phyloP scores from a whole-genome alignment of 2,797 vertebrate genomes.

The Odontamblyopus lacepedii region DNA sequence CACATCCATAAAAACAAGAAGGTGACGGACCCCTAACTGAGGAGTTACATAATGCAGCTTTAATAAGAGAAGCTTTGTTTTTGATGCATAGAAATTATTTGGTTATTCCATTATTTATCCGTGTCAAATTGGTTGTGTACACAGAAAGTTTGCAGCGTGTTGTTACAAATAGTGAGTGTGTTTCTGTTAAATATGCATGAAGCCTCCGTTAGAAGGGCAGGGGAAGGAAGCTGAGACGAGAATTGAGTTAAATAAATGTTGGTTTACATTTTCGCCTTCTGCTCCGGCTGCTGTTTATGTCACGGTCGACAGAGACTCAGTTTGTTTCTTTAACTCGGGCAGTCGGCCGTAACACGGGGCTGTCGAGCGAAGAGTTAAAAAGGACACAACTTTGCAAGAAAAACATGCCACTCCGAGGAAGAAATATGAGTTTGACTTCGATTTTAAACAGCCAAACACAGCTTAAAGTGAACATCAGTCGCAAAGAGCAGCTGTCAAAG shows the following conservation, averaged over 20 bases:
- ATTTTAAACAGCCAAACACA: neutral
- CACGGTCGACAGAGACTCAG: neutral
- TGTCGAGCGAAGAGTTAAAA: slow-evolving; percentile 20
- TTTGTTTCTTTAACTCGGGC: neutral
- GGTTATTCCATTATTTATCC: neutral
- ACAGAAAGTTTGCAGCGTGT: slow-evolving; percentile 5
- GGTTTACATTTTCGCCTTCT: slow-evolving; percentile 33
- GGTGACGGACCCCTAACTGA: too few relatives aligned
- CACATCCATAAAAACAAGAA: too few relatives aligned
- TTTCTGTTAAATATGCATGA: slow-evolving; percentile 50
- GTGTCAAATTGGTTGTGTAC: neutral
- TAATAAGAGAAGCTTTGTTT: too few relatives aligned
- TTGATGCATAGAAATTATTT: too few relatives aligned
- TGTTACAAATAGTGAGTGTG: slow-evolving; percentile 37
- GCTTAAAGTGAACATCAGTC: neutral
- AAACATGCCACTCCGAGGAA: slow-evolving; percentile 3
- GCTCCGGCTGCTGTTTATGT: slow-evolving; percentile 18
- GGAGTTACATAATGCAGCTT: too few relatives aligned
- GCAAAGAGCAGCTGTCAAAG: neutral
- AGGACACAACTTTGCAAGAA: neutral
- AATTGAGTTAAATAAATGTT: slow-evolving; percentile 20
- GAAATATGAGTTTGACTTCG: neutral
- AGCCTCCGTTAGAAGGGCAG: slow-evolving; percentile 28
- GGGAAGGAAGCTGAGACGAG: slow-evolving; percentile 13
- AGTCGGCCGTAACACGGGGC: slow-evolving; percentile 3